A percentile compares a stretch with the other conserved stretches of the same genome.
Conservation (phyloP, 2,113 vertebrate species). For the Bubalus kerabau region DNA sequence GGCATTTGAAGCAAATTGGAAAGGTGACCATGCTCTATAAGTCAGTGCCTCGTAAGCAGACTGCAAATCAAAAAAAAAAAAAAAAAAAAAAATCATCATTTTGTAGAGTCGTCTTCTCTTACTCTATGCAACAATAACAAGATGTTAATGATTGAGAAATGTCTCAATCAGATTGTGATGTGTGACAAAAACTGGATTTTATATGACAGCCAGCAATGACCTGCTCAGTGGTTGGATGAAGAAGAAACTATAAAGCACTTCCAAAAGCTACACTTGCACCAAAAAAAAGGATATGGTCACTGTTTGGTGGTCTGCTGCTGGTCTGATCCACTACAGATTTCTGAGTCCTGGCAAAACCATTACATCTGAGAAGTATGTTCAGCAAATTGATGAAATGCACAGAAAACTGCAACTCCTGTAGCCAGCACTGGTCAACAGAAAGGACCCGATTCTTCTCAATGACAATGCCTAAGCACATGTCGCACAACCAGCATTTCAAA, state of each 20-base stretch:
- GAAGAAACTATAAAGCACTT: neutral
- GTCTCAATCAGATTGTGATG: neutral
- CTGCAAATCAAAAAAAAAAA: neutral
- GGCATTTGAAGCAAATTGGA: neutral
- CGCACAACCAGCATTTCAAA: neutral
- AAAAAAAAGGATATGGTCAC: neutral
- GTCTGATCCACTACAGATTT: neutral
- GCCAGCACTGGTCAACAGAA: neutral
- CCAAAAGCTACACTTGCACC: neutral
- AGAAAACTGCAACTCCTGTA: neutral
- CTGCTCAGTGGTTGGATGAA: neutral
- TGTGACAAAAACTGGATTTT: neutral
- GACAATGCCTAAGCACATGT: neutral
- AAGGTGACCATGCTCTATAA: neutral
- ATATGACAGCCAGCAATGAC: neutral
- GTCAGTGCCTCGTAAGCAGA: neutral
- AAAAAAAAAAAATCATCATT: neutral
- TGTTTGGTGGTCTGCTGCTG: neutral
- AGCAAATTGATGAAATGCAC: neutral
- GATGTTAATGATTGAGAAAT: neutral
- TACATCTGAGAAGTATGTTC: neutral
- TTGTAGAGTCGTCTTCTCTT: neutral
- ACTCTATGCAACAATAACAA: neutral
- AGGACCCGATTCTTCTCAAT: neutral
- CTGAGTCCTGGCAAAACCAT: neutral